Evolutionary conservation across 2,888 invertebrate species (phyloP).

Genomic region (Gari tellinella): DNA sequence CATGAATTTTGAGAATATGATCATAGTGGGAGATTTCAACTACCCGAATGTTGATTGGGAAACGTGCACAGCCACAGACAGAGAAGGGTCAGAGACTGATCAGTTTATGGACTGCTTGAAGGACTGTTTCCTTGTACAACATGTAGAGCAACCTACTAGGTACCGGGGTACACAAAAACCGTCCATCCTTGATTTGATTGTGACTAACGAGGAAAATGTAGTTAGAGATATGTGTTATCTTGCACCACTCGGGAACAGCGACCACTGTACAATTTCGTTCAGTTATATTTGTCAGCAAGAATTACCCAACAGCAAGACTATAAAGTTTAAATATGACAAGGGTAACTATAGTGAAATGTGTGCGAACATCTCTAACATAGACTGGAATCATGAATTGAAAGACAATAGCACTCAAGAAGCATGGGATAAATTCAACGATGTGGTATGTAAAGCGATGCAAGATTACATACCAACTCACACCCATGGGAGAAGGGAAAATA

Average conservation of each 20-base stretch:
- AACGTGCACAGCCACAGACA: background rate
- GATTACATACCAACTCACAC: too few relatives aligned
- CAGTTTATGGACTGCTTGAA: background rate
- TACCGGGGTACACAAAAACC: conserved; percentile 4
- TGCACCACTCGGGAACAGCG: background rate
- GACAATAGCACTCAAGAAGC: too few relatives aligned
- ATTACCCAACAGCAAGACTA: background rate
- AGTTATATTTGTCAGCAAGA: background rate
- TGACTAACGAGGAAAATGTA: conserved; percentile 6
- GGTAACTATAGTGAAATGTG: conserved; percentile 6
- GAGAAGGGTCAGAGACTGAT: conserved; percentile 3
- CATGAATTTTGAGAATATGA: background rate
- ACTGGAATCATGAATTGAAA: too few relatives aligned
- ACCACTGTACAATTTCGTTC: conserved; percentile 2
- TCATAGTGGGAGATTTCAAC: conserved; percentile 8
- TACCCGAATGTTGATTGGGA: conserved; percentile 14
- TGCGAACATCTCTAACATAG: background rate
- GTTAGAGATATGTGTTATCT: background rate
- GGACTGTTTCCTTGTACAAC: background rate
- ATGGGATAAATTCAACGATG: too few relatives aligned
- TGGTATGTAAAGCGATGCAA: too few relatives aligned
- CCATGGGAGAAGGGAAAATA: too few relatives aligned
- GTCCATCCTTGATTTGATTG: background rate
- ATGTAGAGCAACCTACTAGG: background rate
- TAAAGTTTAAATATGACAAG: background rate